Conservation (phyloP, 2,888 invertebrate species). For the Xanthia togata region DNA sequence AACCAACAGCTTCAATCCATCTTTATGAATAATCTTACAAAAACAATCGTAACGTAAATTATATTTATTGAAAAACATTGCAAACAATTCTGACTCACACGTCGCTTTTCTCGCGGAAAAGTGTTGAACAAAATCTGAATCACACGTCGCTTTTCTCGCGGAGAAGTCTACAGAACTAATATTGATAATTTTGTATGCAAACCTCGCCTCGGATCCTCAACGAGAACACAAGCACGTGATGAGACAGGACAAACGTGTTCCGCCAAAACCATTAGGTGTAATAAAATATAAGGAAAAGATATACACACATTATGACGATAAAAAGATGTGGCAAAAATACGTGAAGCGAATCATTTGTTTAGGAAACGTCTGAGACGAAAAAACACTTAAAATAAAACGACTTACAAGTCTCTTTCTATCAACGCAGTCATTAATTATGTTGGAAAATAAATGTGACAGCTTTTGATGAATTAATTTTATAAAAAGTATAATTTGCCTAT, state of each 20-base stretch:
- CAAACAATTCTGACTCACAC: constrained; percentile 21
- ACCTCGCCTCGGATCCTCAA: constrained; percentile 14
- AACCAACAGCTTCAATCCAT: not conserved
- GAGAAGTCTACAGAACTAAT: constrained; percentile 15
- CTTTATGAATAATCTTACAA: not conserved
- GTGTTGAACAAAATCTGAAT: constrained; percentile 24
- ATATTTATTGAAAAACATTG: not conserved
- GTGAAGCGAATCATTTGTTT: constrained; percentile 27
- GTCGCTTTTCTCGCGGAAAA: constrained; percentile 2
- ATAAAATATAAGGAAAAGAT: constrained; percentile 48
- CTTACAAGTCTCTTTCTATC: constrained; percentile 12
- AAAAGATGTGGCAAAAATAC: constrained; percentile 34
- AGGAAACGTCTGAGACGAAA: constrained; percentile 1
- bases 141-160: not conserved
- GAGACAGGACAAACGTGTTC: constrained; percentile 36
- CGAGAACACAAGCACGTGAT: constrained; percentile 31
- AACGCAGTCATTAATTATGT: constrained; percentile 14
- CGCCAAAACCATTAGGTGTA: constrained; percentile 26
- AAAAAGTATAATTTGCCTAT: not conserved
- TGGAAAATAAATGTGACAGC: constrained; percentile 12
- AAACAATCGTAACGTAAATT: not conserved
- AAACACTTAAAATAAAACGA: constrained; percentile 19
- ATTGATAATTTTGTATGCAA: constrained; percentile 41
- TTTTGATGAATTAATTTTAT: constrained; percentile 12
- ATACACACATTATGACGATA: constrained; percentile 34